Percentiles rank a stretch among this genome's conserved stretches.
Conservation (phyloP, 1,140 invertebrate species). For the Arion vulgaris region DNA sequence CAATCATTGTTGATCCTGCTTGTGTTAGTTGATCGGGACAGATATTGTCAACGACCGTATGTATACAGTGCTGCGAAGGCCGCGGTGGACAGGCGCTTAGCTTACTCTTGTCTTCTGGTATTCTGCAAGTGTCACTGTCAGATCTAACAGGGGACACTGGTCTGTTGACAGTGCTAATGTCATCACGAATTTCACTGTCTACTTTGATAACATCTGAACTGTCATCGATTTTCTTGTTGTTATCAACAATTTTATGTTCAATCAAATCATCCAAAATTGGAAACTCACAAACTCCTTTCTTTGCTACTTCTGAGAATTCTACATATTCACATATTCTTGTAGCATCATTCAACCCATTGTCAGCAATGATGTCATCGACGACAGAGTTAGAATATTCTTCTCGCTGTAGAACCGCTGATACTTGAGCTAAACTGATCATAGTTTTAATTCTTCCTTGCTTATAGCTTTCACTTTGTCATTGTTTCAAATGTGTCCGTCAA, state of each 20-base stretch:
- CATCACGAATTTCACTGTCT: too few species aligned
- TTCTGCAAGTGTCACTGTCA: not conserved
- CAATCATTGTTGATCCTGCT: not conserved
- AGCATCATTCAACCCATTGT: not conserved
- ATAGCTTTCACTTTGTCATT: too few species aligned
- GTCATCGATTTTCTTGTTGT: not conserved
- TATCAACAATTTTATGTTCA: not conserved
- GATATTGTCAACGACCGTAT: not conserved
- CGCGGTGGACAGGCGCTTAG: not conserved
- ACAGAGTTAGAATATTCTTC: not conserved
- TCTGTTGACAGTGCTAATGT: not conserved
- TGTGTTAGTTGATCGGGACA: not conserved
- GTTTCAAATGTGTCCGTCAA: too few species aligned
- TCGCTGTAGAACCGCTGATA: not conserved
- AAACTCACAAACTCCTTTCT: not conserved
- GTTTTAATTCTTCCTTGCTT: too few species aligned
- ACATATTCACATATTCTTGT: not conserved
- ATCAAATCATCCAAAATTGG: not conserved
- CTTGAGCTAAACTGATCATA: too few species aligned
- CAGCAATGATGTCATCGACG: not conserved
- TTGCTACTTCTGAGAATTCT: not conserved
- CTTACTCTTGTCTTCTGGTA: not conserved
- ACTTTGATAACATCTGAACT: too few species aligned
- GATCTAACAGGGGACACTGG: not conserved
- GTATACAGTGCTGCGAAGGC: not conserved